Conservation (phyloP, 2,113 vertebrate species). For the Eublepharis macularius region DNA sequence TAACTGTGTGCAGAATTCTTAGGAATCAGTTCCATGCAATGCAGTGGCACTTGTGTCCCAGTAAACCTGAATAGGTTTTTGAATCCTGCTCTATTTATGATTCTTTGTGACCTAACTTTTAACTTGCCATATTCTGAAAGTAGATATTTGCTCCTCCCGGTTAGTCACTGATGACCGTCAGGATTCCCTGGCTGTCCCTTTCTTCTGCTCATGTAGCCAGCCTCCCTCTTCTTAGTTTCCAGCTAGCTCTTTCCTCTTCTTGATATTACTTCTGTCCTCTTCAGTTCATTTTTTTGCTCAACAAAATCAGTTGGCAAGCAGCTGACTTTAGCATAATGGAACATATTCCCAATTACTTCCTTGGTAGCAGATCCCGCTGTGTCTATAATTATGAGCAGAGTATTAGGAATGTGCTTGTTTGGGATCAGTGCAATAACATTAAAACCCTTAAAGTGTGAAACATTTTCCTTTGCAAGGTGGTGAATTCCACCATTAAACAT, state of each 20-base stretch:
- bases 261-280: neutral
- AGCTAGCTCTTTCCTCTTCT: neutral
- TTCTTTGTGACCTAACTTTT: too few species aligned
- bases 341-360: constrained; percentile 17
- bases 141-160: neutral
- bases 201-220: neutral
- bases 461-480: neutral
- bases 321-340: neutral
- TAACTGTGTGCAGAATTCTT: too few species aligned
- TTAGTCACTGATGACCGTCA: neutral
- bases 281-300: neutral
- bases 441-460: neutral
- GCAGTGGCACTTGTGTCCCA: neutral
- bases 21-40: neutral
- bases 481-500: neutral
- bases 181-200: neutral
- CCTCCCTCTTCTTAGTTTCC: too few species aligned
- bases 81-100: too few species aligned
- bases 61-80: neutral
- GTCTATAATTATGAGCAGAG: constrained; percentile 4
- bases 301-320: neutral
- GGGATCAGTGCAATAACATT: neutral
- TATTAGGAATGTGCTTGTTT: neutral
- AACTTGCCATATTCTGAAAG: constrained; percentile 16
- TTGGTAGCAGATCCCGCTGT: neutral